Percentiles rank a stretch among this genome's conserved stretches.
Conservation (phyloP, 2,113 vertebrate genomes). For the Spermophilus dauricus region DNA sequence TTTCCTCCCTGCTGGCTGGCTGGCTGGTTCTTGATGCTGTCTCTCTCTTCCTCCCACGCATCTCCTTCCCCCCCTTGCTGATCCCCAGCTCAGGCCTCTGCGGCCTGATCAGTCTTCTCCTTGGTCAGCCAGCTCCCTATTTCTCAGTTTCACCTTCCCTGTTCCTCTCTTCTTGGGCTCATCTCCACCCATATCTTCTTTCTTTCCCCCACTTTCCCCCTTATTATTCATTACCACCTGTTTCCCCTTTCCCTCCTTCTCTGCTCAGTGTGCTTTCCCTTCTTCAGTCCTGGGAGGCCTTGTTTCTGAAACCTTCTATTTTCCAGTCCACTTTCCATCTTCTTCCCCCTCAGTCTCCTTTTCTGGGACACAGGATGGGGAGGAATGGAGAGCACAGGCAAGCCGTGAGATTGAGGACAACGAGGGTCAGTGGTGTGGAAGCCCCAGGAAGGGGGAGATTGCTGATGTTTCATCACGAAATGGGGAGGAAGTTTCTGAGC, state of each 20-base stretch:
- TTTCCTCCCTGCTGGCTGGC: conserved; percentile 61
- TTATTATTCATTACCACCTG: conserved; percentile 43
- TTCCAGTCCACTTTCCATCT: not conserved
- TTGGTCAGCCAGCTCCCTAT: not conserved
- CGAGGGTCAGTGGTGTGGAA: not conserved
- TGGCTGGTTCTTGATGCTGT: conserved; percentile 75
- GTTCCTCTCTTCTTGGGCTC: not conserved
- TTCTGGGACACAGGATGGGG: not conserved
- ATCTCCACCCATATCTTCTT: not conserved
- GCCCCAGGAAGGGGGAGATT: conserved; percentile 68
- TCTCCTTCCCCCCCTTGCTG: conserved; percentile 58
- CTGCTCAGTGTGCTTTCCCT: not conserved
- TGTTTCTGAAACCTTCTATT: conserved; percentile 15
- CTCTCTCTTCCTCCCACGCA: conserved; percentile 83
- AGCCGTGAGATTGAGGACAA: not conserved
- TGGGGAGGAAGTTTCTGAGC: conserved; percentile 90
- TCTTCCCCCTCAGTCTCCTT: not conserved
- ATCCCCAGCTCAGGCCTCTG: conserved; percentile 74
- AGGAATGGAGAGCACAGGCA: not conserved
- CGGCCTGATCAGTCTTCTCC: conserved; percentile 21
- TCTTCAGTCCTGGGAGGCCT: not conserved
- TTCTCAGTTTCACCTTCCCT: not conserved
- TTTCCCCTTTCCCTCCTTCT: not conserved
- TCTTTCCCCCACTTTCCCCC: not conserved
- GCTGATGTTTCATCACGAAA: conserved; percentile 90